A percentile compares a stretch with the other conserved stretches of the same genome.
Evolutionary conservation across 2,888 invertebrate genomes (phyloP).

Genomic region (Platerodrilus igneus): DNA sequence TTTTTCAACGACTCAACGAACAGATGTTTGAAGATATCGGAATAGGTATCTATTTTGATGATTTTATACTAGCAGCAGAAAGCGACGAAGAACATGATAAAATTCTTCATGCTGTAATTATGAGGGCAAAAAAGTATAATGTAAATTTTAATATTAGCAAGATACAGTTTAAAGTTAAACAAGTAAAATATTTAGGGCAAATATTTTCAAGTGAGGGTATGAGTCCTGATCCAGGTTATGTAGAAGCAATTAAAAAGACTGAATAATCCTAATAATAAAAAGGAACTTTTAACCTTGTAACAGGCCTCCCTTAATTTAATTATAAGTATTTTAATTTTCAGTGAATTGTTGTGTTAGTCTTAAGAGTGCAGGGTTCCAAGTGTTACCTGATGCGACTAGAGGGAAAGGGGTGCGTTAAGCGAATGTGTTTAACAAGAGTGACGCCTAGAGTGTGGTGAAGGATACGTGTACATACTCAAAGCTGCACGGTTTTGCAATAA

Average conservation of each 20-base stretch:
- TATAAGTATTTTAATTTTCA: too few relatives aligned
- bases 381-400: too few relatives aligned
- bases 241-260: conserved; percentile 22
- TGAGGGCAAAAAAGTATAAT: conserved; percentile 27
- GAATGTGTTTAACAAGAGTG: too few relatives aligned
- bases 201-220: conserved; percentile 22
- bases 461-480: too few relatives aligned
- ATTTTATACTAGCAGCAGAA: conserved; percentile 25
- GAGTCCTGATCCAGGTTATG: conserved; percentile 23
- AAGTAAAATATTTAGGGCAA: conserved; percentile 34
- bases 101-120: conserved; percentile 27
- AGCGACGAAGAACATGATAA: conserved; percentile 27
- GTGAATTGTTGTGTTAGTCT: too few relatives aligned
- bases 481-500: too few relatives aligned
- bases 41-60: conserved; percentile 36
- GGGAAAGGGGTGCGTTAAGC: too few relatives aligned
- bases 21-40: conserved; percentile 37
- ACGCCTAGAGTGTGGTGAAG: too few relatives aligned
- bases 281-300: conserved; percentile 31
- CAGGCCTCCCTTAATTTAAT: too few relatives aligned
- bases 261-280: conserved; percentile 28
- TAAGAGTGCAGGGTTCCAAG: too few relatives aligned
- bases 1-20: conserved; percentile 36
- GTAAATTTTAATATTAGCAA: conserved; percentile 36
- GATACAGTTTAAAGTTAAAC: conserved; percentile 29